These are phyloP conservation scores for Aspiorhynchus laticeps DNA, from an alignment of 2,113 vertebrate genomes.

Conservation along the genomic window DNA sequence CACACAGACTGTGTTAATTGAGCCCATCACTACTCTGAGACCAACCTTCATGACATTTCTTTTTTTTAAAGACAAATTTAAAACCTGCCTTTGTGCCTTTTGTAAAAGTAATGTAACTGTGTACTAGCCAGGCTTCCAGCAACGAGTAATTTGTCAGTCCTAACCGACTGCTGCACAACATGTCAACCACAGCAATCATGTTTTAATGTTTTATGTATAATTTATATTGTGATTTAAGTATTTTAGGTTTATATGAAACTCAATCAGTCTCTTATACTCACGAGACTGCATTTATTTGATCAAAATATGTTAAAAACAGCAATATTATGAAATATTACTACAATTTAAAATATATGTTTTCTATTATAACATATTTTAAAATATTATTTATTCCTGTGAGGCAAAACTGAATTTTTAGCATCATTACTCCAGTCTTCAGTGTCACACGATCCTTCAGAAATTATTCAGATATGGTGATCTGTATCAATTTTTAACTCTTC, in stretches of 20 bases:
- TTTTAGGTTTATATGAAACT: not conserved
- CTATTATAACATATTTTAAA: not conserved
- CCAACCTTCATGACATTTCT: conserved; percentile 22
- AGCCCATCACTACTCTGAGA: conserved; percentile 13
- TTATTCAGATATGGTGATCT: not conserved
- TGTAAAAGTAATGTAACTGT: not conserved
- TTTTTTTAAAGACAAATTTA: not conserved
- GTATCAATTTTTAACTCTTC: not conserved
- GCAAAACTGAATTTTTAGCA: no score
- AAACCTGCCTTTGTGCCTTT: not conserved
- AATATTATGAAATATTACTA: not conserved
- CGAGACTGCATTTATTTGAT: not conserved
- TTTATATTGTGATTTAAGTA: not conserved
- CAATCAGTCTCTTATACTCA: no score
- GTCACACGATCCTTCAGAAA: not conserved
- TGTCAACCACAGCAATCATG: not conserved
- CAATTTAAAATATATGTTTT: not conserved
- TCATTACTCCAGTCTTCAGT: no score
- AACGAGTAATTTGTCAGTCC: not conserved
- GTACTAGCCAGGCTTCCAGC: not conserved
- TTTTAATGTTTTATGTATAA: not conserved
- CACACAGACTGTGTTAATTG: conserved; percentile 48
- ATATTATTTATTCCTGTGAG: not conserved
- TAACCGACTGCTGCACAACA: not conserved
- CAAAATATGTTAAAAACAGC: not conserved